These are phyloP conservation scores for Cheilosia scutellata DNA, from an alignment of 2,888 invertebrate genomes.

Conservation along the genomic window DNA sequence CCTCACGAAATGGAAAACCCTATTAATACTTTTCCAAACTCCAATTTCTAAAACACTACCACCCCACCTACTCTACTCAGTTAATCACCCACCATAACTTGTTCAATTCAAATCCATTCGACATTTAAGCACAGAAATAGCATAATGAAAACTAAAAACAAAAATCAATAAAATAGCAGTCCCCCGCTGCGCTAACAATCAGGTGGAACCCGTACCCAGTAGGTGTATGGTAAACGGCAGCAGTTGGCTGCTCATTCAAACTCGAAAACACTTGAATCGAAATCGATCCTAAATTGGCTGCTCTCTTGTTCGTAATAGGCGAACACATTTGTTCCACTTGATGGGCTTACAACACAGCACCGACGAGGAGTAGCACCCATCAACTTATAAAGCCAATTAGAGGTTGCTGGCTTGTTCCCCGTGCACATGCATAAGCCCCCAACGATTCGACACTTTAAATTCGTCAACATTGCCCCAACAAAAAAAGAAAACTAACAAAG, in stretches of 20 bases:
- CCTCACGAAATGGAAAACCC: too few relatives aligned
- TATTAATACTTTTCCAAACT: too few relatives aligned
- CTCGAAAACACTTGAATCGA: slow-evolving; percentile 61
- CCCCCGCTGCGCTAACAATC: not conserved
- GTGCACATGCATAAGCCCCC: slow-evolving; percentile 52
- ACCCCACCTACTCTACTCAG: too few relatives aligned
- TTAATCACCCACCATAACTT: too few relatives aligned
- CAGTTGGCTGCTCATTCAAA: slow-evolving; percentile 34
- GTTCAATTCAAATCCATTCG: too few relatives aligned
- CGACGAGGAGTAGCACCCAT: not conserved
- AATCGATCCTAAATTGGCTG: slow-evolving; percentile 69
- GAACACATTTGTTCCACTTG: slow-evolving; percentile 68
- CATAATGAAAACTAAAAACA: not conserved
- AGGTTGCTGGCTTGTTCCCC: slow-evolving; percentile 35
- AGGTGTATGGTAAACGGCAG: not conserved
- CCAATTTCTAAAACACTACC: too few relatives aligned
- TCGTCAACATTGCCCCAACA: slow-evolving; percentile 34
- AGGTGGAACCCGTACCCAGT: not conserved
- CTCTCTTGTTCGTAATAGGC: slow-evolving; percentile 54
- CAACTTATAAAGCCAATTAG: slow-evolving; percentile 68
- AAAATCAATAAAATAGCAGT: not conserved
- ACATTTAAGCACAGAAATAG: not conserved
- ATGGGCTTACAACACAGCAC: slow-evolving; percentile 23
- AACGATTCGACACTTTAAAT: slow-evolving; percentile 46
- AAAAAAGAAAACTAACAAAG: slow-evolving; percentile 17